A percentile compares a stretch with the other conserved stretches of the same genome.
phyloP scores from a whole-genome alignment of 2,888 invertebrate genomes.

The Drosophila tanythrix region DNA sequence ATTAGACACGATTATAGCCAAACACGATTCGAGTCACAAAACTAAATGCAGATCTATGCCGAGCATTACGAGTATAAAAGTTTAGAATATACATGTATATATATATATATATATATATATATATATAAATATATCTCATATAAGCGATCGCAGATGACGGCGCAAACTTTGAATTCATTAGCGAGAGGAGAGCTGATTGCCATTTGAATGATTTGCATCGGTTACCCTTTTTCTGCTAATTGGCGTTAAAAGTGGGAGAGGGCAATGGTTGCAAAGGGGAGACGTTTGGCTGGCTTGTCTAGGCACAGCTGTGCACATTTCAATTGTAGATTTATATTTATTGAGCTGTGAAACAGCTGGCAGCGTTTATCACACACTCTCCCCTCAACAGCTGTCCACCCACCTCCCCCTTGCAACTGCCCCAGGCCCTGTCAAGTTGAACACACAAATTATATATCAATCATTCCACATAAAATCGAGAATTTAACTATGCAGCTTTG shows the following conservation, averaged over 20 bases:
- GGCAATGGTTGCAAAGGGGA: not conserved
- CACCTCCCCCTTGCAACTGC: not conserved
- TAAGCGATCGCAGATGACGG: conserved; percentile 31
- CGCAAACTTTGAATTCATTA: conserved; percentile 50
- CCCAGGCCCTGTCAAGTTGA: conserved; percentile 5
- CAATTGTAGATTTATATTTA: conserved; percentile 61
- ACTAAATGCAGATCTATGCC: conserved; percentile 45
- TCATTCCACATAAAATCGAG: conserved; percentile 51
- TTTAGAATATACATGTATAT: conserved; percentile 9
- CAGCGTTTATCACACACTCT: conserved; percentile 61
- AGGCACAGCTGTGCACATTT: conserved; percentile 74
- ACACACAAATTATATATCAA: conserved; percentile 68
- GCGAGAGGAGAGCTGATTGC: conserved; percentile 2
- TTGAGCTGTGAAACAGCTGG: conserved; percentile 64
- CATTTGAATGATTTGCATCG: conserved; percentile 60
- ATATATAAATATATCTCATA: conserved; percentile 28
- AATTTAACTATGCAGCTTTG: conserved; percentile 25
- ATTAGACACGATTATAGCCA: conserved; percentile 69
- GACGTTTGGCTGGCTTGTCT: conserved; percentile 31
- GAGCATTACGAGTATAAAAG: conserved; percentile 24
- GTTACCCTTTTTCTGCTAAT: conserved; percentile 75
- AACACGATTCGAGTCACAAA: conserved; percentile 67
- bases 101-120: conserved; percentile 10
- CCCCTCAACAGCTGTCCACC: conserved; percentile 8
- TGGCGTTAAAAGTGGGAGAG: conserved; percentile 58